A percentile compares a stretch with the other conserved stretches of the same genome.
phyloP scores from a whole-genome alignment of 1,140 invertebrate genomes.

The Cryptotermes secundus region DNA sequence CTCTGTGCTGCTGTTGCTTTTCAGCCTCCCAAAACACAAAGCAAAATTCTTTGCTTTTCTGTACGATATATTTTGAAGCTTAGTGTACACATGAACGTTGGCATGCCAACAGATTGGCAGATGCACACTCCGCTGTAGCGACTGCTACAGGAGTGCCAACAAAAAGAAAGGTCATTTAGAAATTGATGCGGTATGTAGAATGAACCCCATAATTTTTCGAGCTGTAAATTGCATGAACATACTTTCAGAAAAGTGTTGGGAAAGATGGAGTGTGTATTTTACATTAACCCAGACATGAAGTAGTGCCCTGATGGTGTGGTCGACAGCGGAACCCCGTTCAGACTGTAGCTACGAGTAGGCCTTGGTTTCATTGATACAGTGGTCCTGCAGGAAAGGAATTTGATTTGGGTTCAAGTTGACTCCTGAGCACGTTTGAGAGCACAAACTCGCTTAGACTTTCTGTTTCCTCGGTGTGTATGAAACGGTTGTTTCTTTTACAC shows the following conservation, averaged over 20 bases:
- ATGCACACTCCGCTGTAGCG: background rate
- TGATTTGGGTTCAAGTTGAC: background rate
- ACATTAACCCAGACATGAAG: background rate
- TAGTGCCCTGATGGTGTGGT: background rate
- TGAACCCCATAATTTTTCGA: background rate
- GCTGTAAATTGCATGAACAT: constrained; percentile 12
- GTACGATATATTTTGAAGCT: background rate
- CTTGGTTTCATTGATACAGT: background rate
- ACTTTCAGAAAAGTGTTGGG: constrained; percentile 12
- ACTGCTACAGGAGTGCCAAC: background rate
- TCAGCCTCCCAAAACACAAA: too few relatives aligned
- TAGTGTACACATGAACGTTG: background rate
- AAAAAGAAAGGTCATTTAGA: background rate
- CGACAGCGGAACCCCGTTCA: background rate
- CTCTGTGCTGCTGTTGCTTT: too few relatives aligned
- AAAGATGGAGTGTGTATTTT: constrained; percentile 6
- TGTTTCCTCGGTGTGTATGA: too few relatives aligned
- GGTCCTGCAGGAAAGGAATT: background rate
- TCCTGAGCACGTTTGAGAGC: background rate
- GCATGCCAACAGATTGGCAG: background rate
- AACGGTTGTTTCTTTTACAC: background rate
- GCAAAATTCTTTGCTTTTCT: background rate
- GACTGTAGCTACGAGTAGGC: too few relatives aligned
- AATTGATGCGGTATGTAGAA: background rate
- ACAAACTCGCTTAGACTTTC: too few relatives aligned